A percentile compares a stretch with the other conserved stretches of the same genome.
Evolutionary conservation across 2,113 vertebrate genomes (phyloP).

Genomic region (Ophiodon elongatus): DNA sequence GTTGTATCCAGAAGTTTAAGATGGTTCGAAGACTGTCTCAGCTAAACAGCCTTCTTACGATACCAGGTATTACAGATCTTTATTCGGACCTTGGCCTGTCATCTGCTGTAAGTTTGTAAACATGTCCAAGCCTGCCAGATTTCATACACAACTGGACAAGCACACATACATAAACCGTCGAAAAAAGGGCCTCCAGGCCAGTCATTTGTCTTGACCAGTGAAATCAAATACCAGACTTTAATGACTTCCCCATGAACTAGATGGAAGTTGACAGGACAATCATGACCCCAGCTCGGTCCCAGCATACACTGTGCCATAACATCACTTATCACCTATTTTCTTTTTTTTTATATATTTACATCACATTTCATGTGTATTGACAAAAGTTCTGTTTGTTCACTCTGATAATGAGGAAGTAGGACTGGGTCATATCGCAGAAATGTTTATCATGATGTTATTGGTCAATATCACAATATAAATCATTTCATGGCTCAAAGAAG

Average conservation of each 20-base stretch:
- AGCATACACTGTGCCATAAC: background rate
- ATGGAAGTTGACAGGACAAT: conserved; percentile 38
- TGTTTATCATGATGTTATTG: background rate
- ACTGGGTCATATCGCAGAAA: background rate
- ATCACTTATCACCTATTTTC: background rate
- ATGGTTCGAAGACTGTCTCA: background rate
- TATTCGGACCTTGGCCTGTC: background rate
- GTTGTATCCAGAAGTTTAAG: background rate
- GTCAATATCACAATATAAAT: background rate
- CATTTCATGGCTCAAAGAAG: background rate
- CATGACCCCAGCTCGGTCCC: background rate
- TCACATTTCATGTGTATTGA: background rate
- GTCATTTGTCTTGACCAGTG: conserved; percentile 17
- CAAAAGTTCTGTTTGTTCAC: too few species aligned
- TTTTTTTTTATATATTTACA: background rate
- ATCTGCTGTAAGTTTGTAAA: background rate
- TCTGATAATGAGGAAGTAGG: too few species aligned
- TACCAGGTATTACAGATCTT: background rate
- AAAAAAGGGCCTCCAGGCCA: background rate
- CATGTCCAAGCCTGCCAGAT: background rate
- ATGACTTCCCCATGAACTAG: background rate
- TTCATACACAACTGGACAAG: background rate
- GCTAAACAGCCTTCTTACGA: background rate
- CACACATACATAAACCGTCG: background rate
- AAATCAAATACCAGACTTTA: conserved; percentile 24